These are phyloP conservation scores for Melanostigma gelatinosum DNA, from an alignment of 2,113 vertebrate genomes.

Conservation along the genomic window DNA sequence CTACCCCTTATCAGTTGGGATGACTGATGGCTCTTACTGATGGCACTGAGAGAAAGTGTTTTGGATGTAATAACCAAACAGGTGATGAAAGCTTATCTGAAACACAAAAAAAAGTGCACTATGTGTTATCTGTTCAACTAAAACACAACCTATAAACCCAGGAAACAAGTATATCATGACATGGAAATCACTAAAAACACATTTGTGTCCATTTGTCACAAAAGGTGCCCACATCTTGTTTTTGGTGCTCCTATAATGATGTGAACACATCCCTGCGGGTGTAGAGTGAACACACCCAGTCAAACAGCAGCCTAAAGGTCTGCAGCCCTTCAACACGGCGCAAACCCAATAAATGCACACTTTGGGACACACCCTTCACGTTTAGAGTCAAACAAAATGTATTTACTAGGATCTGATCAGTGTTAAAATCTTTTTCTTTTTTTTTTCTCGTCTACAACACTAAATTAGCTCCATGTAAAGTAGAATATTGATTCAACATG, in stretches of 20 bases:
- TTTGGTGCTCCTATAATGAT: not conserved
- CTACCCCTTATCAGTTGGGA: not conserved
- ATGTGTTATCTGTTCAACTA: not conserved
- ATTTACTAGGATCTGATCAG: not conserved
- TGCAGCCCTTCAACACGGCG: not conserved
- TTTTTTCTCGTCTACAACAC: not conserved
- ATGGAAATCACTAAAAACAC: not conserved
- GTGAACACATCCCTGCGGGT: not conserved
- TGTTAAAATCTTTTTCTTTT: too few relatives aligned
- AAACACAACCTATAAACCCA: not conserved
- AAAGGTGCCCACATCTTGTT: not conserved
- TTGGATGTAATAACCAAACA: not conserved
- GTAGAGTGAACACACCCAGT: slow-evolving; percentile 35
- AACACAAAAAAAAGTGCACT: not conserved
- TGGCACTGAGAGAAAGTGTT: not conserved
- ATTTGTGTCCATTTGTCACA: not conserved
- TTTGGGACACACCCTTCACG: not conserved
- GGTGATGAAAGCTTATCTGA: not conserved
- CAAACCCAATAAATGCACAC: not conserved
- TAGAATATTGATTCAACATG: not conserved
- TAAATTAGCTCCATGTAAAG: not conserved
- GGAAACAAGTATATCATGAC: not conserved
- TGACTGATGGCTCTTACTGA: too few relatives aligned
- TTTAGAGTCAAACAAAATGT: not conserved
- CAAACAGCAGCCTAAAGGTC: not conserved